These are phyloP conservation scores for Carabus problematicus DNA, from an alignment of 2,888 invertebrate species.

Conservation along the genomic window DNA sequence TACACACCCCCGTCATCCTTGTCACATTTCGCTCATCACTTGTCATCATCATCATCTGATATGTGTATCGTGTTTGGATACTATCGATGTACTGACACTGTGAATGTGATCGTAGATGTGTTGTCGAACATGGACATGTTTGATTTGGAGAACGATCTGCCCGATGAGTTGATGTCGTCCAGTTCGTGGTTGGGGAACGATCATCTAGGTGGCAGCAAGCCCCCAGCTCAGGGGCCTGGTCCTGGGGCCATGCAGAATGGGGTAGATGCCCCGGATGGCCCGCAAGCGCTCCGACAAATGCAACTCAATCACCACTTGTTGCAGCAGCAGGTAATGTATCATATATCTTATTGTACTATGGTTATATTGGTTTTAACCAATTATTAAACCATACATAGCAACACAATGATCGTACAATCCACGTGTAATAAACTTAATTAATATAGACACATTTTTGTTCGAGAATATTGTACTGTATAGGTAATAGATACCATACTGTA, in stretches of 20 bases:
- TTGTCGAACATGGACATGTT: constrained; percentile 85
- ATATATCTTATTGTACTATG: not conserved
- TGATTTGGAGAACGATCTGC: constrained; percentile 90
- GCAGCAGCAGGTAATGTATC: constrained; percentile 67
- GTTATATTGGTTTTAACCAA: too few relatives aligned
- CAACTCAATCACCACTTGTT: constrained; percentile 73
- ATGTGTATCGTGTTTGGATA: too few relatives aligned
- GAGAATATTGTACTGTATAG: not conserved
- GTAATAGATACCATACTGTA: not conserved
- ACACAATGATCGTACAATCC: too few relatives aligned
- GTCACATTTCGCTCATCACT: too few relatives aligned
- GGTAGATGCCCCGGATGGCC: constrained; percentile 68
- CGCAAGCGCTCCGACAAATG: constrained; percentile 62
- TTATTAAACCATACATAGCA: too few relatives aligned
- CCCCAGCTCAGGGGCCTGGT: constrained; percentile 84
- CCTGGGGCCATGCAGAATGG: constrained; percentile 79
- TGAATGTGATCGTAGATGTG: constrained; percentile 66
- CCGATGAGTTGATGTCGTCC: constrained; percentile 85
- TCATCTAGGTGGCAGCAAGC: constrained; percentile 70
- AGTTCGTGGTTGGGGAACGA: constrained; percentile 74
- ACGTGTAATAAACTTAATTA: not conserved
- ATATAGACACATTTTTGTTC: not conserved
- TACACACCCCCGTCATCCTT: too few relatives aligned
- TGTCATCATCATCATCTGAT: too few relatives aligned
- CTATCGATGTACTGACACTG: constrained; percentile 35